Evolutionary conservation across 2,113 vertebrate genomes (phyloP).

Genomic region (Syngnathus floridae): DNA sequence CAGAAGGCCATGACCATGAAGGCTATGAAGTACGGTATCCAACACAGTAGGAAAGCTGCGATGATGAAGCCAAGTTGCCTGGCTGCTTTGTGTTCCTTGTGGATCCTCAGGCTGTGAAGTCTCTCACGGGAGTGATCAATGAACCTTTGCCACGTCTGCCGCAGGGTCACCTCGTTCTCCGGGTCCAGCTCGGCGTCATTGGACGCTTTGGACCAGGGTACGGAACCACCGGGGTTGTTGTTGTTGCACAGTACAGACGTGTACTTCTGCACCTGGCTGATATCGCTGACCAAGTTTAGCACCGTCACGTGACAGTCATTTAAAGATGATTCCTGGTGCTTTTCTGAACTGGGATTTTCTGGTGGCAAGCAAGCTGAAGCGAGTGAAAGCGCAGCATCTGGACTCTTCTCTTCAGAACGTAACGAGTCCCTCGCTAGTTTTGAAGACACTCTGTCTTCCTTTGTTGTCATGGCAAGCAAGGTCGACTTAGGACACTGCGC

Average conservation of each 20-base stretch:
- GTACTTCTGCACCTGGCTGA: conserved; percentile 61
- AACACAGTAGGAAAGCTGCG: conserved; percentile 86
- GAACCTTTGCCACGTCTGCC: conserved; percentile 78
- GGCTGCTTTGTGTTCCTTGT: conserved; percentile 86
- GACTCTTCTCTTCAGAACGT: conserved; percentile 40
- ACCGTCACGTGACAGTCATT: conserved; percentile 48
- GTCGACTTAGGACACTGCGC: conserved; percentile 41
- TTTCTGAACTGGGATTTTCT: conserved; percentile 17
- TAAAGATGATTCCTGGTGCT: conserved; percentile 21
- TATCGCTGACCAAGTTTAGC: conserved; percentile 56
- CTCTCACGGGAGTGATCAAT: conserved; percentile 71
- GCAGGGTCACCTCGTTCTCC: conserved; percentile 66
- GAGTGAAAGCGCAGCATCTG: conserved; percentile 27
- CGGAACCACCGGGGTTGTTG: conserved; percentile 32
- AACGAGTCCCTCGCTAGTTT: conserved; percentile 41
- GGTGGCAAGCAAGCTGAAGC: conserved; percentile 48
- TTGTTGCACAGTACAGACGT: conserved; percentile 47
- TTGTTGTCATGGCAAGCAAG: conserved; percentile 47
- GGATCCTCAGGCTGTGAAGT: conserved; percentile 69
- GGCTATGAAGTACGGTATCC: conserved; percentile 91
- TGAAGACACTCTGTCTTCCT: conserved; percentile 30
- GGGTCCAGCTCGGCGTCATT: conserved; percentile 43
- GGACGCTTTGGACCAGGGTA: conserved; percentile 54
- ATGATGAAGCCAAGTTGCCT: conserved; percentile 91
- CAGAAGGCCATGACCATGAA: conserved; percentile 90